These are phyloP conservation scores for Papilio gigon DNA, from an alignment of 2,888 invertebrate species.

Conservation along the genomic window DNA sequence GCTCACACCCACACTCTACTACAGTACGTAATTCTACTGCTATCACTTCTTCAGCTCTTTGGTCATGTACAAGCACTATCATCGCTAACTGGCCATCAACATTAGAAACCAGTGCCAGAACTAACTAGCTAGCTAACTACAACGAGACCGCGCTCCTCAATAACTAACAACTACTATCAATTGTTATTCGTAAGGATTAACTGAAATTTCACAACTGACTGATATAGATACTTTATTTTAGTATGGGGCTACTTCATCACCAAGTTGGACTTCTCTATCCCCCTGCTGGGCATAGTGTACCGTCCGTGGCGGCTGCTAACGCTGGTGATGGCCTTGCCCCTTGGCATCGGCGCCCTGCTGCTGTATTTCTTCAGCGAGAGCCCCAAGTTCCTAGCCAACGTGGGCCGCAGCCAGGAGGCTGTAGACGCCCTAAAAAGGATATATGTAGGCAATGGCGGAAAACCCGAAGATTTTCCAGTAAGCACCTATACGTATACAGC, in stretches of 20 bases:
- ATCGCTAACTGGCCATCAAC: too few species aligned
- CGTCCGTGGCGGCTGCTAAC: constrained; percentile 74
- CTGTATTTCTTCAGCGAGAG: constrained; percentile 86
- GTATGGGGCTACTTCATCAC: constrained; percentile 69
- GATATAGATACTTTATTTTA: constrained; percentile 48
- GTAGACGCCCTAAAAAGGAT: constrained; percentile 82
- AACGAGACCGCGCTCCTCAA: too few species aligned
- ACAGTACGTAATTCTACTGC: constrained; percentile 53
- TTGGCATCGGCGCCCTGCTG: constrained; percentile 82
- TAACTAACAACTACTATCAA: too few species aligned
- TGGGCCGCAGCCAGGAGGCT: constrained; percentile 84
- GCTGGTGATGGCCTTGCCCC: constrained; percentile 82
- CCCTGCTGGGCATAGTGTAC: constrained; percentile 61
- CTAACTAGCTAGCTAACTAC: too few species aligned
- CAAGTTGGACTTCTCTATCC: constrained; percentile 65
- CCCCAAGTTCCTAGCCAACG: constrained; percentile 88
- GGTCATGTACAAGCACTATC: too few species aligned
- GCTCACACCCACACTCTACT: constrained; percentile 71
- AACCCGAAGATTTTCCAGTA: constrained; percentile 62
- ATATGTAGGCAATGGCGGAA: constrained; percentile 80
- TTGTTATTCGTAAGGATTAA: neutral
- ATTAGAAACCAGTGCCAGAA: too few species aligned
- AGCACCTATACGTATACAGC: constrained; percentile 44
- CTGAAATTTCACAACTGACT: neutral
- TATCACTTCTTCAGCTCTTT: neutral